Conservation (phyloP, 1,140 invertebrate genomes). For the Hyles euphorbiae region DNA sequence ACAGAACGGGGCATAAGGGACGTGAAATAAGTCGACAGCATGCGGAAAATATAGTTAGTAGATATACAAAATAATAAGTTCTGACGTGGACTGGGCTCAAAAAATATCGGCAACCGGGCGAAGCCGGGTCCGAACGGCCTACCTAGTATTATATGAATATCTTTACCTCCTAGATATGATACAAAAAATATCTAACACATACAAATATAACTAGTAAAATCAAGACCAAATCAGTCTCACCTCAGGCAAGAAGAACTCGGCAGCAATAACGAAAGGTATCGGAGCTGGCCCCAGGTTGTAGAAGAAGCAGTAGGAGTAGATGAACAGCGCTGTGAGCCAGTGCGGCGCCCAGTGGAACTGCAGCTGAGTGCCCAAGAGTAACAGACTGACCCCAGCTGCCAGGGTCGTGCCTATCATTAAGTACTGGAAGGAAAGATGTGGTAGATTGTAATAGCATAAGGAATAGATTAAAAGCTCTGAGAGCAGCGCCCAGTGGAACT, state of each 20-base stretch:
- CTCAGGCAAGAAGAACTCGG: conserved; percentile 60
- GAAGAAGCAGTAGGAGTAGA: conserved; percentile 48
- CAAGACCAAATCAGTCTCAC: conserved; percentile 20
- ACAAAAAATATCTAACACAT: too few species aligned
- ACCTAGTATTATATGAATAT: too few species aligned
- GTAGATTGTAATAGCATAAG: conserved; percentile 5
- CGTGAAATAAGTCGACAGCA: too few species aligned
- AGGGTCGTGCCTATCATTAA: conserved; percentile 42
- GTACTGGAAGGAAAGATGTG: conserved; percentile 29
- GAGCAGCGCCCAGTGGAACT: conserved; percentile 41
- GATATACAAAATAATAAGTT: too few species aligned
- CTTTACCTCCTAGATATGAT: too few species aligned
- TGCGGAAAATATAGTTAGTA: too few species aligned
- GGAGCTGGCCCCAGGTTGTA: conserved; percentile 50
- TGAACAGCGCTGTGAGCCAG: conserved; percentile 47
- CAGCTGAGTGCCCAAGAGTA: conserved; percentile 45
- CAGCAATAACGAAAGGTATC: conserved; percentile 50
- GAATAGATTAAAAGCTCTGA: conserved; percentile 41
- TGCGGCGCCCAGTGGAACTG: conserved; percentile 42
- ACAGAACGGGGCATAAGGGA: too few species aligned
- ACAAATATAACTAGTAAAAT: too few species aligned
- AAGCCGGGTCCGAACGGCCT: too few species aligned
- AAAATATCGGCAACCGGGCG: too few species aligned
- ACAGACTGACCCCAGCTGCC: conserved; percentile 34
- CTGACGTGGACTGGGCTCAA: too few species aligned